Evolutionary conservation across 2,113 vertebrate genomes (phyloP), one percentile per base, ranked within the genome.

Genomic region (Lepus europaeus): DNA sequence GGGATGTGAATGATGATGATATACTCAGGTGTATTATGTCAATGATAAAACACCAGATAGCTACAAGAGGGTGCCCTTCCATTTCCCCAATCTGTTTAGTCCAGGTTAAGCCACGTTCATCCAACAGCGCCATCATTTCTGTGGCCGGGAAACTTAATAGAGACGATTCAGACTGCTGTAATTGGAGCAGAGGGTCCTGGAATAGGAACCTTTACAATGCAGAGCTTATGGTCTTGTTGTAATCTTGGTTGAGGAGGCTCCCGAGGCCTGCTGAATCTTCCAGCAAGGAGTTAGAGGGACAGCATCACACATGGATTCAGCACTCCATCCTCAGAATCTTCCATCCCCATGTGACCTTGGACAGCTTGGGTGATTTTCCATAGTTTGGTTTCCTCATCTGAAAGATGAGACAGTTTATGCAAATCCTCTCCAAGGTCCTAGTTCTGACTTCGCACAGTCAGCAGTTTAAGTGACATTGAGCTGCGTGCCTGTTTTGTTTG

Each of bases 381-480:
- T 36, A 31, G 61, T 79, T 93, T 23, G 11, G 20, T 49, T 88
- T 96, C 29, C 36, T 87, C 56, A 49, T 83, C 80, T 68, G 59
- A 82, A 69, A 45, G 59, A 72, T 70, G 92, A 82, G 53, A 36
- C n/a, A 4, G 4, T 87, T 77, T 23, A n/a, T 84, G 13, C 31
- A 70, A 49, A 78, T 81, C 13, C 20, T 76, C 87, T 93, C n/a
- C 0, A 8, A 66, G 70, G 36, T 36, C 69, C 64, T 49, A 39
- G 63, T 66, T 96, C 68, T 31, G 68, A 51, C 91, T 91, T 94
- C 77, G 68, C 61, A 31, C 12, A 31, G 5, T 79, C 51, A 39
- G 85, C 77, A 7, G 2, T 74, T 87, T 93, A 61, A 80, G 36
- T 82, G 69, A 39, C 51, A 27, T 63, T n/a, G 73, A 88, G 16